Conservation (phyloP, 2,888 invertebrate species). For the Drosophila paranaensis region DNA sequence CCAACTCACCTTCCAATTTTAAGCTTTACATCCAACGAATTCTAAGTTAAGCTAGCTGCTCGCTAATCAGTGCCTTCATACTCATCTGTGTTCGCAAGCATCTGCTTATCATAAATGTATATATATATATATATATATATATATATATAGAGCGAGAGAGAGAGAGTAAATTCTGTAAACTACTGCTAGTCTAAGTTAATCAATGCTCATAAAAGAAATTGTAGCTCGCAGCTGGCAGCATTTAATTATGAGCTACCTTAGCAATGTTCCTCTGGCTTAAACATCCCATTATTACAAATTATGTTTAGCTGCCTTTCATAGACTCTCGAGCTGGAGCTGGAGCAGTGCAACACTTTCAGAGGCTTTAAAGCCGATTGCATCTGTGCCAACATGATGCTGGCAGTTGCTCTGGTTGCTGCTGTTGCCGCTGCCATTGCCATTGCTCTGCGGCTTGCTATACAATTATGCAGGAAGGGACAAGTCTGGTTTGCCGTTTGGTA, state of each 20-base stretch:
- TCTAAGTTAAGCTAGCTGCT: too few species aligned
- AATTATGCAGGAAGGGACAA: slow-evolving; percentile 59
- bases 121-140: too few species aligned
- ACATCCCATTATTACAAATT: neutral
- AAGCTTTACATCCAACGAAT: too few species aligned
- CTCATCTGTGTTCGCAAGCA: too few species aligned
- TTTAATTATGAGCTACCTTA: neutral
- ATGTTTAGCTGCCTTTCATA: neutral
- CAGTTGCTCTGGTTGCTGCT: neutral
- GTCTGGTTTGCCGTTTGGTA: slow-evolving; percentile 64
- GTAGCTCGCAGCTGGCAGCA: neutral
- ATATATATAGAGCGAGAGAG: too few species aligned
- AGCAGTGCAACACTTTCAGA: neutral
- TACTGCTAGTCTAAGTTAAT: neutral
- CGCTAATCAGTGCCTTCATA: too few species aligned
- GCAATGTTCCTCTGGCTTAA: neutral
- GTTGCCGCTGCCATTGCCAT: slow-evolving; percentile 13
- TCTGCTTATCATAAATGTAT: too few species aligned
- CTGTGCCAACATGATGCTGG: slow-evolving; percentile 37
- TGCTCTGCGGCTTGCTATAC: slow-evolving; percentile 63
- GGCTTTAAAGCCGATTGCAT: slow-evolving; percentile 23
- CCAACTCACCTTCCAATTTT: too few species aligned
- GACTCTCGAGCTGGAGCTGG: neutral
- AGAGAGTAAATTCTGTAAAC: too few species aligned
- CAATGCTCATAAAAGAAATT: neutral